Evolutionary conservation across 2,888 invertebrate genomes (phyloP), one percentile per base, ranked within the genome.

Genomic region (Rosalia funebris): DNA sequence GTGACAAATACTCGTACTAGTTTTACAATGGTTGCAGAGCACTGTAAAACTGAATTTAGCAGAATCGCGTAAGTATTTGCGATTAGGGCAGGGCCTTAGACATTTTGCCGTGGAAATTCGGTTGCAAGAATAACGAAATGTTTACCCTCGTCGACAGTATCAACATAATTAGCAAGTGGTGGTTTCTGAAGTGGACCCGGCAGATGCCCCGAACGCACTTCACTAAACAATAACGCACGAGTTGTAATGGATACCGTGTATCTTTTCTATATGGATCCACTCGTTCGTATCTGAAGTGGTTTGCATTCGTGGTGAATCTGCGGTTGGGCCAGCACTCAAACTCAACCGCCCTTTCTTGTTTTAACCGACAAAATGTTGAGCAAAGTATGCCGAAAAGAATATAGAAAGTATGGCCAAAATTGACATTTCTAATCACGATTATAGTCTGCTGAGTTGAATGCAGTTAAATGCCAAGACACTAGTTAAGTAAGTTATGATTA

Each of bases 201-300:
- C 70, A 70, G 68, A 70, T 70, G 70, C 68, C 68, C 63, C 60
- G 63, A 52, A 58, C 58, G 61, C 54, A 68, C 66, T 68, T 65
- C 65, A 65, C 64, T 57, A 57, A 63, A 68, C 62, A 68, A 70
- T 62, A 68, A 70, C 65, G 58, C 63, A 66, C 68, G 65, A 68
- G 60, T 65, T 63, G 68, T 64, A 70, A 70, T 67, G 63, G 65
- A 68, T 70, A 70, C 62, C 62, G 15, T 63, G 56, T 64, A 58
- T 64, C 57, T 62, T 19, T 44, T 62, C 48, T 52, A 20, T 44
- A 44, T 15, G 20, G 52, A 41, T 45, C 58, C 50, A 56, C 54
- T 61, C 47, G 45, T 58, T 44, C 53, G 32, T 19, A 42, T 45
- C 39, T 64, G 31, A 52, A 64, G 64, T 61, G 57, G 32, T 15